Base-by-base conservation (phyloP, 2,113 vertebrate genomes). In the Gadus macrocephalus region DNA sequence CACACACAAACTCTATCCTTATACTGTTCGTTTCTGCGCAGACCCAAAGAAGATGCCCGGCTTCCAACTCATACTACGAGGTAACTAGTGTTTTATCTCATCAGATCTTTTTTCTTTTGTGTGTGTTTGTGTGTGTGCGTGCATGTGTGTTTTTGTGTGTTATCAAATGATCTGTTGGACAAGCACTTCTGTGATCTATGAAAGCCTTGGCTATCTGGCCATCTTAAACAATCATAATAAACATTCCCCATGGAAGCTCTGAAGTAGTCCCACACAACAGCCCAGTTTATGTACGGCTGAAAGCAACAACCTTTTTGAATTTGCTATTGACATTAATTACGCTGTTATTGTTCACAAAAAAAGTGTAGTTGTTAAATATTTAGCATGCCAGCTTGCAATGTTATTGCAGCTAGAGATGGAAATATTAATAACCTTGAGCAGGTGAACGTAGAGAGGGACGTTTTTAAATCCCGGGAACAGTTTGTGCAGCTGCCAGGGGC, bases 21-120 rank as follows among this genome's bases (percentile, higher is more conserved):
- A 70, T 16, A 62, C 1, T 59, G 53, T 66, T 14, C 56, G 75
- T 85, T 58, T 80, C 28, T 74, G 53, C 77, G 27, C 83, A 93
- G 92, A 74, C 68, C 89, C 77, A 93, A 91, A 85, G 86, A 81
- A 71, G 68, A 81, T 3, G 56, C 88, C 66, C 83, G 82, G 60
- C 73, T 14, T 49, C 42, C 81, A 74, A 80, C 78, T 27, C 75
- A 90, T 31, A 77, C 80, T 12, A 78, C 72, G 75, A 92, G 92
- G 92, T 93, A 91, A 83, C 55, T 19, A 64, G 25, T 9, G 27
- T 28, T 19, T 6, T 69, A 12, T n/a, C 19, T 35, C 3, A 3
- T 15, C 12, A 4, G 17, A 0, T 7, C 25, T 65, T 17, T 38
- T 0, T 25, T 3, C 56, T 12, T 3, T 14, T 53, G 16, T 49